These are phyloP conservation scores for Bombus consobrinus DNA, from an alignment of 1,140 invertebrate genomes.

Conservation along the genomic window DNA sequence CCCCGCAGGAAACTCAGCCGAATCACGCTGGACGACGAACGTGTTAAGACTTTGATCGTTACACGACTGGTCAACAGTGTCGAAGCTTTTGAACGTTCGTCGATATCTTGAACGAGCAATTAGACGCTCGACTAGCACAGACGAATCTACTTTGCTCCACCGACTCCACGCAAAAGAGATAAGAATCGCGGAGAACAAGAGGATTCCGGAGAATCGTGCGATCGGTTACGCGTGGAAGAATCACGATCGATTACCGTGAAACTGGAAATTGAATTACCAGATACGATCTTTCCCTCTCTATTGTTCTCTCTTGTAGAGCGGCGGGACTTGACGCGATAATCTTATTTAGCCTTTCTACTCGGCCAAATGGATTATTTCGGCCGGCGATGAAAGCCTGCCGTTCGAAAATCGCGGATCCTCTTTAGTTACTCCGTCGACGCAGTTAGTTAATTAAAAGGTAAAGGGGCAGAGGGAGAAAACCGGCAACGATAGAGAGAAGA, in stretches of 20 bases:
- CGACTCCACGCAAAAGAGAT: not conserved
- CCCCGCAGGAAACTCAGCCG: too few relatives aligned
- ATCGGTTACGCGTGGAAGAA: not conserved
- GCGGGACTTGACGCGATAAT: conserved; percentile 52
- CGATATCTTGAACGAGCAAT: too few relatives aligned
- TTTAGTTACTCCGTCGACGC: conserved; percentile 57
- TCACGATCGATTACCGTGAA: not conserved
- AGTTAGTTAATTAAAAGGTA: conserved; percentile 69
- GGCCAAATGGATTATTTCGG: conserved; percentile 62
- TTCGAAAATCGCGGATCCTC: conserved; percentile 47
- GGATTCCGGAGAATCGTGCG: not conserved
- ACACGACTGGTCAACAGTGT: too few relatives aligned
- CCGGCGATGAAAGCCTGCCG: conserved; percentile 41
- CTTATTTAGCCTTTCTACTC: conserved; percentile 54
- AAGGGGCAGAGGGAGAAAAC: conserved; percentile 1
- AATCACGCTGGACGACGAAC: too few relatives aligned
- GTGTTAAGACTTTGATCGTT: too few relatives aligned
- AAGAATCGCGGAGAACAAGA: not conserved
- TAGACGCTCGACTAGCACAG: too few relatives aligned
- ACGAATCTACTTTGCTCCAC: not conserved
- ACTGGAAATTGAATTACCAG: not conserved
- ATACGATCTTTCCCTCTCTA: not conserved
- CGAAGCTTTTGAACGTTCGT: too few relatives aligned
- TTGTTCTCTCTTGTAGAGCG: not conserved
- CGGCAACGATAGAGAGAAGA: not conserved